phyloP scores from a whole-genome alignment of 2,797 vertebrate genomes.

The Pantherophis vulpinus region DNA sequence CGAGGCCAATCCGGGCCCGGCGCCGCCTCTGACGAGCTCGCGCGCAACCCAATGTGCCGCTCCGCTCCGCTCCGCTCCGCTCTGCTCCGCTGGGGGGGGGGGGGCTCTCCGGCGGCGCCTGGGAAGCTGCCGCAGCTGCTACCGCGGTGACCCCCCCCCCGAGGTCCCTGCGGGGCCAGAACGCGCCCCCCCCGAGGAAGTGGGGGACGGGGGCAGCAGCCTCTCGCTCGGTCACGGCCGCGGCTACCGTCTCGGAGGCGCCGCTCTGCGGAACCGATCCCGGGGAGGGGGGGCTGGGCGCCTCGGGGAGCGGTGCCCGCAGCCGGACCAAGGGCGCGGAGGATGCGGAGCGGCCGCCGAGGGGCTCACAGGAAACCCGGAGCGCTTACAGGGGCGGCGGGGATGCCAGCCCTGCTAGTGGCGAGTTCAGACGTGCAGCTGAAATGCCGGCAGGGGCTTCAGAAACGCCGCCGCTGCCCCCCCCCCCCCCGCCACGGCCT shows the following conservation, averaged over 20 bases:
- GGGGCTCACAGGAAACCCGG: neutral
- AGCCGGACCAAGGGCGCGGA: too few species aligned
- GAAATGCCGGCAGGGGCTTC: neutral
- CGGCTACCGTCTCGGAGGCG: neutral
- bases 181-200: neutral
- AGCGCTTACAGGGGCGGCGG: neutral
- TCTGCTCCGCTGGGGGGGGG: too few species aligned
- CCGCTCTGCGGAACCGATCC: neutral
- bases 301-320: neutral
- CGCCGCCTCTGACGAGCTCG: neutral
- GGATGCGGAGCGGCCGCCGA: neutral
- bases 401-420: neutral
- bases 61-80: too few species aligned
- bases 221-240: neutral
- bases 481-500: too few species aligned
- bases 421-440: neutral
- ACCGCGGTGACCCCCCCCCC: neutral
- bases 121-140: neutral
- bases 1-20: constrained; percentile 13
- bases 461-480: neutral
- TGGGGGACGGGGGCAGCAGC: neutral
- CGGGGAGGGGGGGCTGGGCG: neutral
- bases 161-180: neutral
- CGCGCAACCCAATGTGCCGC: neutral
- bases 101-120: neutral